phyloP scores from a whole-genome alignment of 2,113 vertebrate species.

The Myotis davidii region DNA sequence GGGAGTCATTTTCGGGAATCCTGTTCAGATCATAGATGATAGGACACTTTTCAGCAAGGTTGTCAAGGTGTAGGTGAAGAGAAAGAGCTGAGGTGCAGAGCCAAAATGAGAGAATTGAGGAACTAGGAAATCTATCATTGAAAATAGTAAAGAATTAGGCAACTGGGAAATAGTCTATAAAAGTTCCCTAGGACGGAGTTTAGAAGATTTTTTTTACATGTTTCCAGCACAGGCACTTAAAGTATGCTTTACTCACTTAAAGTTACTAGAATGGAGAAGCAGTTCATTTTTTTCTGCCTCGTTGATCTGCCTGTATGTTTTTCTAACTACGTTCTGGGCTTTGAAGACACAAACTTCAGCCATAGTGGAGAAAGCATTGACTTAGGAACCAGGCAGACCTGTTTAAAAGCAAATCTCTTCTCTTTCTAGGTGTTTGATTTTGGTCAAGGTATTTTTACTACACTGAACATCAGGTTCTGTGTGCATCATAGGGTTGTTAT shows the following conservation, averaged over 20 bases:
- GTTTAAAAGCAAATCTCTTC: background rate
- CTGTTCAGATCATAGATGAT: background rate
- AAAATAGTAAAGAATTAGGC: background rate
- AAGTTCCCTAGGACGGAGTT: background rate
- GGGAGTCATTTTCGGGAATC: background rate
- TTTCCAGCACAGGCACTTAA: background rate
- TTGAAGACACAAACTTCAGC: background rate
- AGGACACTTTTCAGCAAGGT: background rate
- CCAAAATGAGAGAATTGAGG: background rate
- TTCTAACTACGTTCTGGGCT: background rate
- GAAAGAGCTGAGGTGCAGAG: background rate
- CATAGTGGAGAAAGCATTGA: background rate
- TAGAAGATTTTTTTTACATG: background rate
- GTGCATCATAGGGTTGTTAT: background rate
- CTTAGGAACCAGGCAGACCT: background rate
- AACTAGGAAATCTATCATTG: background rate
- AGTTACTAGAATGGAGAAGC: background rate
- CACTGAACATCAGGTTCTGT: background rate
- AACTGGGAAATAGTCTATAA: background rate
- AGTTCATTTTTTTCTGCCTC: constrained; percentile 5
- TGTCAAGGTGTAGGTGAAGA: background rate
- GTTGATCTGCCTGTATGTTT: background rate
- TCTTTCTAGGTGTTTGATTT: constrained; percentile 8
- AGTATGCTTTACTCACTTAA: background rate
- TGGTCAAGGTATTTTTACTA: constrained; percentile 10